Base-by-base conservation (phyloP, 2,888 invertebrate genomes). In the Cryptus armator region DNA sequence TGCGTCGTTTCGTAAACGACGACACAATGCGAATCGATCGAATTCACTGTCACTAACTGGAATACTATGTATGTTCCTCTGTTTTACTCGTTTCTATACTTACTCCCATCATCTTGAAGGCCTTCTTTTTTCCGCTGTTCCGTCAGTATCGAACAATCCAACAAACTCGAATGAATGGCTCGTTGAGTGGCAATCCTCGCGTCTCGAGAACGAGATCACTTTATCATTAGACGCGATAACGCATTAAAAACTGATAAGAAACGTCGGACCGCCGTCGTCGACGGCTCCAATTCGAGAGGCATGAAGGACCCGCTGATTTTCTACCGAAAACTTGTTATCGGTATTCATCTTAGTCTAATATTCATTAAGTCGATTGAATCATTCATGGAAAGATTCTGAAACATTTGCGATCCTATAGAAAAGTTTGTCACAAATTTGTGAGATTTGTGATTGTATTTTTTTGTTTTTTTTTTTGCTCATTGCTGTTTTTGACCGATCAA, bases 101-200 rank as follows among this genome's bases (percentile, higher is more conserved):
- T 70, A 87, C 87, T 51, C 84, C 84, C 86, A 87, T 87, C 87
- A 87, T 87, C 66, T 81, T 86, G 72, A 71, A 66, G 53, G 9
- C 46, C n/a, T 51, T 43, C n/a, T n/a, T 44, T 44, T n/a, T 53
- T 64, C n/a, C 10, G 5, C 51, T 37, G 37, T 32, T 64, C 19
- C 19, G 66, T 59, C 53, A 66, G 46, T 78, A 68, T 37, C 64
- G 43, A 44, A 66, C 43, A 43, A 12, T 16, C 16, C 59, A 46
- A 16, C 51, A 32, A 66, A 53, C 51, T 44, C 53, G 70, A 85
- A 62, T 64, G 67, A 78, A 32, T 16, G 29, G 3, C 51, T 67
- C 53, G 24, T 3, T 46, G 64, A 64, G 51, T 37, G 32, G 53
- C 48, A 67, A 71, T 44, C 16, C 46, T 16, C 37, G 48, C 48